Percentiles rank a stretch among this genome's conserved stretches.
phyloP scores from a whole-genome alignment of 2,888 invertebrate genomes.

The Hedya salicella region DNA sequence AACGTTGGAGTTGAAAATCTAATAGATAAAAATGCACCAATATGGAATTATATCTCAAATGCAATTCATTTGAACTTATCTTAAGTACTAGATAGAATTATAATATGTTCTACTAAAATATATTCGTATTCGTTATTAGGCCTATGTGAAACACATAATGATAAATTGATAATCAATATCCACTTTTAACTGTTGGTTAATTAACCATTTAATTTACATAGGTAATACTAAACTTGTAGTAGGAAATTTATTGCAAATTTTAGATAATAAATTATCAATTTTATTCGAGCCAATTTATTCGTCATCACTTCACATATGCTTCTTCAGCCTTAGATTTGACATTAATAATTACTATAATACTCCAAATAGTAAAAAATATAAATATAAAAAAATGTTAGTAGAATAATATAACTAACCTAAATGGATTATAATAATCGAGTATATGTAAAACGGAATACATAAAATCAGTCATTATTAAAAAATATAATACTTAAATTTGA shows the following conservation, averaged over 20 bases:
- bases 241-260: not conserved
- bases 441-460: constrained; percentile 24
- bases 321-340: constrained; percentile 38
- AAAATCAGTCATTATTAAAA: constrained; percentile 39
- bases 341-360: constrained; percentile 14
- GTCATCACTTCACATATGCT: constrained; percentile 13
- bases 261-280: too few relatives aligned
- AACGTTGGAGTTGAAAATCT: constrained; percentile 13
- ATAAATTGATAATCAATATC: not conserved
- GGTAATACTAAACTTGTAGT: constrained; percentile 3
- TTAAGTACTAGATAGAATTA: constrained; percentile 43
- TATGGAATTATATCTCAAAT: constrained; percentile 40
- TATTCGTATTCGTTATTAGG: constrained; percentile 39
- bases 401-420: constrained; percentile 30
- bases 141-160: constrained; percentile 5
- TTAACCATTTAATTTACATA: constrained; percentile 9
- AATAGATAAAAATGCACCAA: constrained; percentile 41
- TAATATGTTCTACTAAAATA: constrained; percentile 41
- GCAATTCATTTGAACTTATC: constrained; percentile 40
- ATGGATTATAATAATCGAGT: constrained; percentile 43
- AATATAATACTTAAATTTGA: constrained; percentile 40
- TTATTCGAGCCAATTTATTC: constrained; percentile 1
- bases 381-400: constrained; percentile 32
- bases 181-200: constrained; percentile 3
- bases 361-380: constrained; percentile 30